phyloP scores from a whole-genome alignment of 2,797 vertebrate genomes.

The Pseudochirops cupreus region DNA sequence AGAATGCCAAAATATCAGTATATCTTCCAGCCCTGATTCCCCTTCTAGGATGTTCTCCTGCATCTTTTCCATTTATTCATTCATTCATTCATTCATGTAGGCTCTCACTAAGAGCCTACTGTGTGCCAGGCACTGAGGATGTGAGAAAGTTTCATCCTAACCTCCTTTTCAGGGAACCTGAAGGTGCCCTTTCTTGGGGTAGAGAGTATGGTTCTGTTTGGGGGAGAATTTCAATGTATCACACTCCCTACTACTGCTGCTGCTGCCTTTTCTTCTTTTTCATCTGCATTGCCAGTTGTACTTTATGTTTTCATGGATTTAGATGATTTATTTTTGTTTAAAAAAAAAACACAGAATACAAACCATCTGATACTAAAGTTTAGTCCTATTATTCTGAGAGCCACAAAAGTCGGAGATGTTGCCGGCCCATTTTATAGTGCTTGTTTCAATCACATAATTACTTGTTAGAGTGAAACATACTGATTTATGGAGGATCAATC shows the following conservation, averaged over 20 bases:
- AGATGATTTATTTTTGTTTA: slow-evolving; percentile 82
- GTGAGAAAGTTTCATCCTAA: background rate
- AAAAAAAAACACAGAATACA: slow-evolving; percentile 76
- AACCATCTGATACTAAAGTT: slow-evolving; percentile 72
- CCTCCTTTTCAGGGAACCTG: background rate
- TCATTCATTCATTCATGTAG: background rate
- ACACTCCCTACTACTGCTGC: slow-evolving; percentile 54
- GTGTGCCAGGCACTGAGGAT: rapidly evolving
- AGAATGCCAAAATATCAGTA: background rate
- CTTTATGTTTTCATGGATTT: slow-evolving; percentile 81
- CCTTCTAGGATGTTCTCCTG: background rate
- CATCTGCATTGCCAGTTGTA: slow-evolving; percentile 72
- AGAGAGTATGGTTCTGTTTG: background rate
- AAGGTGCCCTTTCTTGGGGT: background rate
- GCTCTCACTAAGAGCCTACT: background rate
- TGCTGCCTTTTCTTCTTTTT: slow-evolving; percentile 36
- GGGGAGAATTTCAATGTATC: slow-evolving; percentile 32
- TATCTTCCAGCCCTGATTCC: background rate
- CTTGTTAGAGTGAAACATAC: slow-evolving; percentile 49
- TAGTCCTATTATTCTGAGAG: slow-evolving; percentile 72
- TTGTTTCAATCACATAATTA: slow-evolving; percentile 79
- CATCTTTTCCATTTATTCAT: background rate
- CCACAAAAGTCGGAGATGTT: slow-evolving; percentile 68
- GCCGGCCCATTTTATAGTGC: slow-evolving; percentile 76
- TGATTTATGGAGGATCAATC: slow-evolving; percentile 65